These are phyloP conservation scores for Limosa lapponica DNA, from an alignment of 2,797 vertebrate genomes.

Conservation along the genomic window DNA sequence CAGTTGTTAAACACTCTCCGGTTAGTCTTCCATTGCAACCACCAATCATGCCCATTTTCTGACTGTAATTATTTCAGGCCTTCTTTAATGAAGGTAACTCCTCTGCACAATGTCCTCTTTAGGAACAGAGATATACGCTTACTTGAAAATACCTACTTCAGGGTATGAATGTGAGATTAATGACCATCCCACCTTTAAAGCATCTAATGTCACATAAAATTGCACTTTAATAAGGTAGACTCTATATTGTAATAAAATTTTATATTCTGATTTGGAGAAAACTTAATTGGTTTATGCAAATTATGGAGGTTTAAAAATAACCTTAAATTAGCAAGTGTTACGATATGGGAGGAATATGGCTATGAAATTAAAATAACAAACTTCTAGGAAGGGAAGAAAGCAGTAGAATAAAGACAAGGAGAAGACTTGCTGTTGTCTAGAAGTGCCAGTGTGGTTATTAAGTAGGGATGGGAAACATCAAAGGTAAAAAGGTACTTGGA, in stretches of 20 bases:
- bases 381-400: not conserved
- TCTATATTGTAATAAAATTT: not conserved
- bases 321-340: not conserved
- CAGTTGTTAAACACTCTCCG: not conserved
- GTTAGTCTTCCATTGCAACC: not conserved
- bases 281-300: not conserved
- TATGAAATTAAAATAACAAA: not conserved
- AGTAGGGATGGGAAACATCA: not conserved
- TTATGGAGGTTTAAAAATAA: not conserved
- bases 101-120: not conserved
- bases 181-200: not conserved
- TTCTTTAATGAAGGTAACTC: not conserved
- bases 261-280: not conserved
- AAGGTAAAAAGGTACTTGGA: not conserved
- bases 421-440: not conserved
- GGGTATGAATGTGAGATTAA: not conserved
- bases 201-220: not conserved
- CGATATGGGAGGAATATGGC: not conserved
- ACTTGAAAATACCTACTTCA: not conserved
- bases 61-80: not conserved
- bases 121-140: not conserved
- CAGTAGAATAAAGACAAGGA: not conserved
- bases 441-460: not conserved
- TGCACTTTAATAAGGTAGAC: not conserved
- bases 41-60: not conserved